Evolutionary conservation across 2,113 vertebrate genomes (phyloP).

Genomic region (Laterallus jamaicensis): DNA sequence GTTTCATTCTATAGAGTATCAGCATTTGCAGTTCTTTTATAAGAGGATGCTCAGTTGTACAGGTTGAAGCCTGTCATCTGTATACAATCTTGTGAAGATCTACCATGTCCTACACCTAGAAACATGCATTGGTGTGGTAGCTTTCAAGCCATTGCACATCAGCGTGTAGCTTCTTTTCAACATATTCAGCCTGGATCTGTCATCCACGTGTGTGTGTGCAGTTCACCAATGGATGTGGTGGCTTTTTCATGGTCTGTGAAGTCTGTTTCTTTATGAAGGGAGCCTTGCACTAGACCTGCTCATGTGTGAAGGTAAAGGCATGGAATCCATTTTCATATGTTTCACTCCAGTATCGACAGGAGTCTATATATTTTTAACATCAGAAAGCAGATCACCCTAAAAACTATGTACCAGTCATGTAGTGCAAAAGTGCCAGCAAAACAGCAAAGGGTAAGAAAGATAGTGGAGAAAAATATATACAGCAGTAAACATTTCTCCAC

Average conservation of each 20-base stretch:
- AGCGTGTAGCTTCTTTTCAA: background rate
- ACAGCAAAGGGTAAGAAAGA: background rate
- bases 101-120: background rate
- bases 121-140: background rate
- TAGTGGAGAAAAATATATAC: background rate
- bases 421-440: background rate
- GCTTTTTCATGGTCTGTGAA: background rate
- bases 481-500: background rate
- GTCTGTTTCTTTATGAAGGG: background rate
- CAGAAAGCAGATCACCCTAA: background rate
- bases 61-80: background rate
- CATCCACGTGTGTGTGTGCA: background rate
- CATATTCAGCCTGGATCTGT: background rate
- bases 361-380: background rate
- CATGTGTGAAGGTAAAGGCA: background rate
- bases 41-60: background rate
- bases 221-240: background rate
- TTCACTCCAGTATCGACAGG: background rate
- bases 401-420: background rate
- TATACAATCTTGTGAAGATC: background rate
- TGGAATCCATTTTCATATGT: background rate
- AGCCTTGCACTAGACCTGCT: background rate
- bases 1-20: background rate
- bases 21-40: background rate
- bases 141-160: background rate